Percentiles rank a stretch among this genome's conserved stretches.
Conservation (phyloP, 2,888 invertebrate genomes). For the Oxystoma pomonae region DNA sequence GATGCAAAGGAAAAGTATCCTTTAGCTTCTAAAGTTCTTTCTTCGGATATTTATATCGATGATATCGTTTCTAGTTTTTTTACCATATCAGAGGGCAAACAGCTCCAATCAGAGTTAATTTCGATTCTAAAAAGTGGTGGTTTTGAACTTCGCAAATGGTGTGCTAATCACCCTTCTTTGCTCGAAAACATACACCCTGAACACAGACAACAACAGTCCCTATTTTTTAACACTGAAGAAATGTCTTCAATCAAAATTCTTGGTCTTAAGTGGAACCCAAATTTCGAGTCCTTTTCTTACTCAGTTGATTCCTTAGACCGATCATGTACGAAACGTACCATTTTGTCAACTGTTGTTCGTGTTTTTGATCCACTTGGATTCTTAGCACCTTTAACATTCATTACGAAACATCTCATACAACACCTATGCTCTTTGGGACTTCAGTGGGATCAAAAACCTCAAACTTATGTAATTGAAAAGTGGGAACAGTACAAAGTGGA, state of each 20-base stretch:
- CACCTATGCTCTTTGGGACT: slow-evolving; percentile 6
- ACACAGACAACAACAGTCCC: background rate
- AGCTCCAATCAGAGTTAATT: slow-evolving; percentile 3
- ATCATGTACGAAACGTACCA: slow-evolving; percentile 9
- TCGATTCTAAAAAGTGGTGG: slow-evolving; percentile 2
- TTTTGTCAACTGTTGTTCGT: slow-evolving; percentile 11
- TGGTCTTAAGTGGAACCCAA: slow-evolving; percentile 10
- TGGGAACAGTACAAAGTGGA: slow-evolving; percentile 7
- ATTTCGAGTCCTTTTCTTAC: slow-evolving; percentile 3
- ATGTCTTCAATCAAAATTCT: slow-evolving; percentile 3
- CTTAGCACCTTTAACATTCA: slow-evolving; percentile 9
- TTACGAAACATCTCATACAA: slow-evolving; percentile 8
- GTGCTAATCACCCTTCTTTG: background rate
- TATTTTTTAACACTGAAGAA: background rate
- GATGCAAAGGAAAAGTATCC: slow-evolving; percentile 4
- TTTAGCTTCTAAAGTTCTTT: slow-evolving; percentile 4
- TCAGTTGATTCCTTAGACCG: background rate
- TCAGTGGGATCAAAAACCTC: slow-evolving; percentile 11
- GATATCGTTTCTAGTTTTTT: slow-evolving; percentile 10
- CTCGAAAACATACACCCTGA: background rate
- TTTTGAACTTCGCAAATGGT: slow-evolving; percentile 7
- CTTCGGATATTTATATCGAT: slow-evolving; percentile 10
- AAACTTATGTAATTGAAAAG: background rate
- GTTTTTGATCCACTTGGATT: slow-evolving; percentile 15
- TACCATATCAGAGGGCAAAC: background rate